These are phyloP conservation scores for Martes martes DNA, from an alignment of 2,113 vertebrate species.

Conservation along the genomic window DNA sequence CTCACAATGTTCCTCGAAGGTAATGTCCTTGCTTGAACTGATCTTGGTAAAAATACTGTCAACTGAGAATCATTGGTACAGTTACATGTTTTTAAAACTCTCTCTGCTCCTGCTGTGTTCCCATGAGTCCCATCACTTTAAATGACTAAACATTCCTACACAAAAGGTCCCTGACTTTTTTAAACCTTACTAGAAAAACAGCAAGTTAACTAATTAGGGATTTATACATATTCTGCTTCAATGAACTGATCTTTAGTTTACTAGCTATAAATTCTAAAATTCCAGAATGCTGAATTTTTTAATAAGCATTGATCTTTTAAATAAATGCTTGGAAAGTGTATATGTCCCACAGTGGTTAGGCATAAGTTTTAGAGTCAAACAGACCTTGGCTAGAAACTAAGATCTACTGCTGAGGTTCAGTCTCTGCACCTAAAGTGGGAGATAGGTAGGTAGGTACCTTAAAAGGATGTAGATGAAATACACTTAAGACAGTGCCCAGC, in stretches of 20 bases:
- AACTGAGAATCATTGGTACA: background rate
- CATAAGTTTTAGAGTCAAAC: background rate
- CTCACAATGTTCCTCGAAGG: constrained; percentile 92
- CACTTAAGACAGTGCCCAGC: background rate
- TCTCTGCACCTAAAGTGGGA: background rate
- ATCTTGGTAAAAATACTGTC: constrained; percentile 17
- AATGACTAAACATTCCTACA: background rate
- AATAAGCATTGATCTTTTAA: background rate
- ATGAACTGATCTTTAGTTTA: constrained; percentile 25
- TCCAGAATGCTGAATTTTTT: background rate
- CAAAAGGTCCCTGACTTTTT: background rate
- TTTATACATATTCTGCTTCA: background rate
- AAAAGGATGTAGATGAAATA: background rate
- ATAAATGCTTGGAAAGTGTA: background rate
- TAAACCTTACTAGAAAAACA: constrained; percentile 24
- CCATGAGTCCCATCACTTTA: background rate
- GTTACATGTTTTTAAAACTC: background rate
- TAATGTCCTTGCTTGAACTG: constrained; percentile 75
- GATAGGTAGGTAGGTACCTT: background rate
- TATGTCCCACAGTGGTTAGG: background rate
- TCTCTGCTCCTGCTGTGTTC: background rate
- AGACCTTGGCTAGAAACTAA: background rate
- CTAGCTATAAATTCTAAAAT: background rate
- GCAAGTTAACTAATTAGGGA: background rate
- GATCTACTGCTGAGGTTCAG: background rate